Percentiles rank a stretch among this genome's conserved stretches.
phyloP scores from a whole-genome alignment of 1,140 invertebrate genomes.

The Diachasma alloeum region DNA sequence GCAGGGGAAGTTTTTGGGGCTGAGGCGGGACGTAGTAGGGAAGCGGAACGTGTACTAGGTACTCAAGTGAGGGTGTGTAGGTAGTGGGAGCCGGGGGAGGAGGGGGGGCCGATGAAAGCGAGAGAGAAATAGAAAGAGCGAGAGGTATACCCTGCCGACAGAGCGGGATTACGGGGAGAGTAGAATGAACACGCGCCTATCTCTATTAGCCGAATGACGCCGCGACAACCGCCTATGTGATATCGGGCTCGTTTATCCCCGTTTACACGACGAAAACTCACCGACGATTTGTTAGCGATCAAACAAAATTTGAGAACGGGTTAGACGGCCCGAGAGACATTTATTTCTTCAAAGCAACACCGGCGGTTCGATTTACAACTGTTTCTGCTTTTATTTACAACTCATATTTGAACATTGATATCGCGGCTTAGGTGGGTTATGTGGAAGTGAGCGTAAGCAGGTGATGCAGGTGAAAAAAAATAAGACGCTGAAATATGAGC shows the following conservation, averaged over 20 bases:
- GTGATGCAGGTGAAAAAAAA: neutral
- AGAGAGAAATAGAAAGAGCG: neutral
- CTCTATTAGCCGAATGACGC: conserved; percentile 62
- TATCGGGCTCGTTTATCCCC: conserved; percentile 26
- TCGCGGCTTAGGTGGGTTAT: neutral
- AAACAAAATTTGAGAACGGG: conserved; percentile 40
- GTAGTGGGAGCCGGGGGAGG: conserved; percentile 13
- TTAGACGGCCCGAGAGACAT: conserved; percentile 33
- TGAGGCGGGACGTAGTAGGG: conserved; percentile 35
- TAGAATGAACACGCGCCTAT: conserved; percentile 55
- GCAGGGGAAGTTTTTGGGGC: conserved; percentile 60
- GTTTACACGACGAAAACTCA: conserved; percentile 27
- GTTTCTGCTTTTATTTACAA: neutral
- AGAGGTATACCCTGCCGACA: conserved; percentile 28
- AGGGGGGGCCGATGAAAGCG: conserved; percentile 15
- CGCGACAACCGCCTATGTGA: conserved; percentile 40
- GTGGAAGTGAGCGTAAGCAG: neutral
- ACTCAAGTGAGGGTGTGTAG: conserved; percentile 35
- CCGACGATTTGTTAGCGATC: conserved; percentile 51
- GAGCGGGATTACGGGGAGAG: conserved; percentile 28
- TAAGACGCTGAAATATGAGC: neutral
- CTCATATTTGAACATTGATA: neutral
- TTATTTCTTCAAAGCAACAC: neutral
- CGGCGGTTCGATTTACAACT: neutral
- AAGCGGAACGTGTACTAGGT: conserved; percentile 18